These are phyloP conservation scores for Nyleta sp. DNA, from an alignment of 2,888 invertebrate species.

Conservation along the genomic window DNA sequence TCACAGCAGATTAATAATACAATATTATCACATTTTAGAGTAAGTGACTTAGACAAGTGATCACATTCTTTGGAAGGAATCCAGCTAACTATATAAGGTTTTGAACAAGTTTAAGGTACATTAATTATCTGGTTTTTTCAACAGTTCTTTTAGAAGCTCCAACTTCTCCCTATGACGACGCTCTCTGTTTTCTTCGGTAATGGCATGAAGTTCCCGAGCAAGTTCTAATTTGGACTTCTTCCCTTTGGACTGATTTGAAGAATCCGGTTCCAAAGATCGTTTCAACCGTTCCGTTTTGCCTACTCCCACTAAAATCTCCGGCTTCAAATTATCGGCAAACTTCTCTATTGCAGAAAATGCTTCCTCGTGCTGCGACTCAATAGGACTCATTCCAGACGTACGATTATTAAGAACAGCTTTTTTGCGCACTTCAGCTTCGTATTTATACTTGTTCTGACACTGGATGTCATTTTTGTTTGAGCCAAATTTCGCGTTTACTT, in stretches of 20 bases:
- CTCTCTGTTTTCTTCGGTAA: too few species aligned
- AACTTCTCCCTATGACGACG: too few species aligned
- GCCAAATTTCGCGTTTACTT: constrained; percentile 5
- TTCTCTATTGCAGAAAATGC: not conserved
- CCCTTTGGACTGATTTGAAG: not conserved
- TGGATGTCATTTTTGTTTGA: not conserved
- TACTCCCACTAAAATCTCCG: constrained; percentile 9
- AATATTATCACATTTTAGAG: too few species aligned
- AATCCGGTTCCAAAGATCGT: not conserved
- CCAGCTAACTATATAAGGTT: too few species aligned
- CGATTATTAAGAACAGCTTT: not conserved
- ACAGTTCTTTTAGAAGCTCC: too few species aligned
- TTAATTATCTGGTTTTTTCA: too few species aligned
- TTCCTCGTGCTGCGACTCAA: not conserved
- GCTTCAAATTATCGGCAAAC: constrained; percentile 1
- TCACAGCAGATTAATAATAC: too few species aligned
- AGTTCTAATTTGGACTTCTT: not conserved
- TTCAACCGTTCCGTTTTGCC: not conserved
- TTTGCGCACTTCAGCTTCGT: not conserved
- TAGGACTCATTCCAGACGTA: not conserved
- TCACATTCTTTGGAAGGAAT: too few species aligned
- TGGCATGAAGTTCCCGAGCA: too few species aligned
- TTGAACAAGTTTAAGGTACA: too few species aligned
- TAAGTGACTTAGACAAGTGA: too few species aligned
- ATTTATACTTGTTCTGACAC: constrained; percentile 8